Evolutionary conservation across 2,113 vertebrate genomes (phyloP).

Genomic region (Cheilinus undulatus): DNA sequence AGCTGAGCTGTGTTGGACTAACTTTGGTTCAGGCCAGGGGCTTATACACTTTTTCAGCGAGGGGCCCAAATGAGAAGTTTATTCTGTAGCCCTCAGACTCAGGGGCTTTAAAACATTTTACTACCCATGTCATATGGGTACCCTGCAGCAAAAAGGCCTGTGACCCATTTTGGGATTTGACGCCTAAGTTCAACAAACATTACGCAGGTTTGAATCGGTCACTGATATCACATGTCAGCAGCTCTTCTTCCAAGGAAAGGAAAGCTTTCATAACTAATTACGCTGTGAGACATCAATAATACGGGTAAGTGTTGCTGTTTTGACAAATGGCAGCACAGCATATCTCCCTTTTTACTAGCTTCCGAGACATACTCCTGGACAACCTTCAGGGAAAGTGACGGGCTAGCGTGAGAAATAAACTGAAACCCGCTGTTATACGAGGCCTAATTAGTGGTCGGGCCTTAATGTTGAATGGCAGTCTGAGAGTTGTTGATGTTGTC

Average conservation of each 20-base stretch:
- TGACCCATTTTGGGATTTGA: constrained; percentile 54
- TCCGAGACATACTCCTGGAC: constrained; percentile 16
- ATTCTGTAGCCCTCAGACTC: constrained; percentile 57
- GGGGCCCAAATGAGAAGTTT: constrained; percentile 61
- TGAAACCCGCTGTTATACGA: constrained; percentile 63
- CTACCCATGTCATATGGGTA: constrained; percentile 53
- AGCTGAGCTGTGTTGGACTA: constrained; percentile 45
- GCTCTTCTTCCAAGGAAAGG: constrained; percentile 7
- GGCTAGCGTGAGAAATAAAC: constrained; percentile 71
- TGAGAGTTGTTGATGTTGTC: constrained; percentile 62
- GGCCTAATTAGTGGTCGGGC: constrained; percentile 70
- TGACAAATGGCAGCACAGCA: constrained; percentile 36
- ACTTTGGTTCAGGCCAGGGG: constrained; percentile 30
- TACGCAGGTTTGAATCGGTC: constrained; percentile 41
- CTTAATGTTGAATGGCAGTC: constrained; percentile 71
- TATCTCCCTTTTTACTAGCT: constrained; percentile 52
- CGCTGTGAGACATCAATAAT: constrained; percentile 8
- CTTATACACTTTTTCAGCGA: constrained; percentile 39
- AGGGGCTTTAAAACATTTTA: constrained; percentile 66
- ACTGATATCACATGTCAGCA: constrained; percentile 32
- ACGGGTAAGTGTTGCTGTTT: constrained; percentile 28
- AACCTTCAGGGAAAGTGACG: constrained; percentile 42
- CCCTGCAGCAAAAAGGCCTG: constrained; percentile 51
- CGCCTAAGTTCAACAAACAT: constrained; percentile 48
- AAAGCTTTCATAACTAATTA: constrained; percentile 18